phyloP scores from a whole-genome alignment of 2,797 vertebrate species.

The Myotis pilosus region DNA sequence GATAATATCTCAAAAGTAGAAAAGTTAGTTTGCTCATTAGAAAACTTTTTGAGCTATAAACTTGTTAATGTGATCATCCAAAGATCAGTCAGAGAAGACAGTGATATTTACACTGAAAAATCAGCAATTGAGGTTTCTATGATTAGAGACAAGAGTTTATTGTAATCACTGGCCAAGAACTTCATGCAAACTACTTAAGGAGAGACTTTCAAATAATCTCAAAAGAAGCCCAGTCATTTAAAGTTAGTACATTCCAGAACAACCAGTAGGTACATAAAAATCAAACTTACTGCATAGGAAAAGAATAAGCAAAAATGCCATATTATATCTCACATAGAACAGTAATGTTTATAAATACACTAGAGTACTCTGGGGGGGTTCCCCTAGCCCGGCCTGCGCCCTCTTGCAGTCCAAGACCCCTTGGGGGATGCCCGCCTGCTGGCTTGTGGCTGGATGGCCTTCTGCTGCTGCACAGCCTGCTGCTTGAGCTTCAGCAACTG shows the following conservation, averaged over 20 bases:
- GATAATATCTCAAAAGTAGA: neutral
- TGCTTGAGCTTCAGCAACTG: no score
- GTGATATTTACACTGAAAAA: neutral
- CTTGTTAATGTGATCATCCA: neutral
- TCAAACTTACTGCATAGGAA: neutral
- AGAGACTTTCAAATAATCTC: neutral
- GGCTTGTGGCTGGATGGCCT: no score
- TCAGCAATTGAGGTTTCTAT: neutral
- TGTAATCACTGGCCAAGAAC: neutral
- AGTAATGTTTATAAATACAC: neutral
- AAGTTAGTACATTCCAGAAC: neutral
- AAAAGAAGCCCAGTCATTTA: neutral
- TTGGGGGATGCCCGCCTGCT: no score
- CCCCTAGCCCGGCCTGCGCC: no score
- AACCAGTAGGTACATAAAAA: neutral
- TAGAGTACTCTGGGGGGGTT: no score
- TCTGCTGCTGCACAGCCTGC: no score
- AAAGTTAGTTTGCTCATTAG: neutral
- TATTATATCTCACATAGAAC: neutral
- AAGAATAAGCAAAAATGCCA: neutral
- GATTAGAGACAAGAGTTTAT: neutral
- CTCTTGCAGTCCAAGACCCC: no score
- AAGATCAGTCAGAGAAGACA: neutral
- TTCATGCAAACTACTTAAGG: neutral
- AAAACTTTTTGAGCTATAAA: constrained; percentile 22